phyloP scores from a whole-genome alignment of 2,888 invertebrate species.

The Candidula unifasciata region DNA sequence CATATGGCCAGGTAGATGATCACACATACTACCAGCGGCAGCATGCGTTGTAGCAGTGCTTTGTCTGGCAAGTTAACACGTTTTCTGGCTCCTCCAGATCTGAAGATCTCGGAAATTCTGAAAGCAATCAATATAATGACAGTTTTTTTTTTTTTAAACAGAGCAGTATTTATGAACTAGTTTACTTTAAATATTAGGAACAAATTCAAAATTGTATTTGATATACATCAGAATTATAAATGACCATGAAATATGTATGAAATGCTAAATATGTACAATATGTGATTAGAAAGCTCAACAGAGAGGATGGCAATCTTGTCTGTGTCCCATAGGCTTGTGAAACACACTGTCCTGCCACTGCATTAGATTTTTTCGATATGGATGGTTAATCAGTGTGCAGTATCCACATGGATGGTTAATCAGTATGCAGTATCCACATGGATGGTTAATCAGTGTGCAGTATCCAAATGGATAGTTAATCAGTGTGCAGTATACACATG shows the following conservation, averaged over 20 bases:
- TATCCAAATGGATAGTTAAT: too few relatives aligned
- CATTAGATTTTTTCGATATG: too few relatives aligned
- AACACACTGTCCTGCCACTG: too few relatives aligned
- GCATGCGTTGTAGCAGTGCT: constrained; percentile 94
- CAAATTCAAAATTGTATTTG: neutral
- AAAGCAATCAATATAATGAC: neutral
- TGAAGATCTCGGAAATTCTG: constrained; percentile 54
- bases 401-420: too few relatives aligned
- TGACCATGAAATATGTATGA: neutral
- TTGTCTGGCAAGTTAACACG: constrained; percentile 92
- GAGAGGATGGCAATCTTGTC: too few relatives aligned
- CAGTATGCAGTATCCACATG: too few relatives aligned
- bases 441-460: too few relatives aligned
- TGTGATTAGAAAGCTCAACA: too few relatives aligned
- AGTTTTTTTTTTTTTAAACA: neutral
- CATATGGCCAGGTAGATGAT: constrained; percentile 92
- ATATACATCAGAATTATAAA: neutral
- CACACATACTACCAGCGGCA: constrained; percentile 92
- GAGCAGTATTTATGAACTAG: neutral
- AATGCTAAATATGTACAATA: too few relatives aligned
- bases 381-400: too few relatives aligned
- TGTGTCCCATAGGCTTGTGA: too few relatives aligned
- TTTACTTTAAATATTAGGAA: neutral
- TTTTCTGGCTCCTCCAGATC: constrained; percentile 44
- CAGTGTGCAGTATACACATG: too few relatives aligned